Evolutionary conservation across 2,797 vertebrate genomes (phyloP).

Genomic region (Saxicola maurus): DNA sequence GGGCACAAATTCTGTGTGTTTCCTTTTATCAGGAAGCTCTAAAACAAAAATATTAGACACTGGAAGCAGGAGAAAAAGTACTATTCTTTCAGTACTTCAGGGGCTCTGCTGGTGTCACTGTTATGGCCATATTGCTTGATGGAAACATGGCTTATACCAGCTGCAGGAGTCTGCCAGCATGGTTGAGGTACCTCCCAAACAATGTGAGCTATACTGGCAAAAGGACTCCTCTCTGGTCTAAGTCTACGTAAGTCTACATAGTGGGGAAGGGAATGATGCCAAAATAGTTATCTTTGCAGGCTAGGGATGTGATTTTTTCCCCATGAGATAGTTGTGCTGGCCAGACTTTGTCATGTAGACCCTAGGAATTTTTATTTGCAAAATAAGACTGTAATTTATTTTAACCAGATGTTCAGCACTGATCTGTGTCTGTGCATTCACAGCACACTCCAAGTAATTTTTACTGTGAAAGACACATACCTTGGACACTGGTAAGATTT

Average conservation of each 20-base stretch:
- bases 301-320: constrained; percentile 56
- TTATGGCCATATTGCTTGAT: not conserved
- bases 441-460: constrained; percentile 12
- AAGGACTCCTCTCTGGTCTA: not conserved
- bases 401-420: constrained; percentile 53
- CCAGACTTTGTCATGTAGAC: constrained; percentile 60
- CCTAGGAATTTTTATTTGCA: constrained; percentile 55
- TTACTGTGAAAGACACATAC: constrained; percentile 7
- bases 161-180: not conserved
- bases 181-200: not conserved
- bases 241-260: not conserved
- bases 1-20: not conserved
- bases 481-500: not conserved
- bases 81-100: not conserved
- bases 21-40: not conserved
- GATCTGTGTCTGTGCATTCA: constrained; percentile 19
- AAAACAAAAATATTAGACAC: not conserved
- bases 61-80: not conserved
- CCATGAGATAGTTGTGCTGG: constrained; percentile 58
- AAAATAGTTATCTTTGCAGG: constrained; percentile 55
- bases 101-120: not conserved
- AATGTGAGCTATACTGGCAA: not conserved
- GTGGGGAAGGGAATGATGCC: constrained; percentile 32
- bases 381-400: constrained; percentile 58
- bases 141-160: not conserved